Base-by-base conservation (phyloP, 2,113 vertebrate genomes). In the Sinosuthora webbiana region DNA sequence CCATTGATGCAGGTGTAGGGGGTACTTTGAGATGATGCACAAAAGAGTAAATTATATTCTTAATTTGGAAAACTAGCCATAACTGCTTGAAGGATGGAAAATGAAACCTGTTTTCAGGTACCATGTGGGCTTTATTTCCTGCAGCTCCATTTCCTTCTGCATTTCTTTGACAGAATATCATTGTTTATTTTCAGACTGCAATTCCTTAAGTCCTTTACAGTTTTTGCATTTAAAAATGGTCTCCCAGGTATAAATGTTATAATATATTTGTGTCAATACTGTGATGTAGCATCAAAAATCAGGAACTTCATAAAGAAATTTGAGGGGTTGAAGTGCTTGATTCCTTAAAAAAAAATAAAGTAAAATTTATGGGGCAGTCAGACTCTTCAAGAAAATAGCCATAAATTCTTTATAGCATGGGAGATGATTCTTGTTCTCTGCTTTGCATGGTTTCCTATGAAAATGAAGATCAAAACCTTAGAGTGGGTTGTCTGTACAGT, bases 121-220 rank as follows among this genome's bases (percentile, higher is more conserved):
- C 37, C 18, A 7, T 7, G 4, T 74, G 63, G 9, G 9, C 21
- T 94, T 84, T 87, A 60, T 95, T 90, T 95, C 76, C 35, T 81
- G 55, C 35, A 20, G 19, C 42, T 95, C 37, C 13, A 23, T 62
- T 74, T 92, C 47, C 11, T 92, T 13, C 62, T 93, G 44, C 19
- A 20, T 87, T 90, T 94, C 60, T 47, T 15, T 80, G 63, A 35
- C 35, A 52, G n/a, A 79, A 69, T 21, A 22, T 85, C 14, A 55
- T 57, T 39, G 33, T 47, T 84, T 74, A 55, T 89, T 95, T 90
- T 90, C 79, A 76, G 42, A 77, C 44, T 87, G 89, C 24, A 92
- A 1, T 74, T 96, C 39, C 50, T 74, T 41, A 67, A 53, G 42
- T 77, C 33, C 2, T 7, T 78, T 52, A 37, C 2, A 0, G 9